Conservation (phyloP, 2,888 invertebrate genomes). For the Lithophane leautieri region DNA sequence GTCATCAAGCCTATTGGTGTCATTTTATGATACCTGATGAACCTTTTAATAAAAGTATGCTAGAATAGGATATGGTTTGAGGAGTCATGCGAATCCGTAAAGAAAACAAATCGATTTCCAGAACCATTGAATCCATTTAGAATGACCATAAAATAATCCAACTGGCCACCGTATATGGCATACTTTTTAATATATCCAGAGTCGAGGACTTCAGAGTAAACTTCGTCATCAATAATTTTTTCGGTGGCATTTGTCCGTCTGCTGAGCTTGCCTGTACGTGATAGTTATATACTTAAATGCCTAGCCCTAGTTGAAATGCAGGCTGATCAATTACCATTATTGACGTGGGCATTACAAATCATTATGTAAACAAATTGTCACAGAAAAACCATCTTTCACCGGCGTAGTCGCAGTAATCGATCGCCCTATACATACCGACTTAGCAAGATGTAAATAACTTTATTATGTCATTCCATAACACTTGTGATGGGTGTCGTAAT, state of each 20-base stretch:
- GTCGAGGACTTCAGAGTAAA: not conserved
- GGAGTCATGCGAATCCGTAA: not conserved
- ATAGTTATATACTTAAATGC: not conserved
- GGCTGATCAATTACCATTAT: slow-evolving; percentile 17
- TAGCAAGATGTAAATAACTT: slow-evolving; percentile 30
- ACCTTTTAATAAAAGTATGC: too few species aligned
- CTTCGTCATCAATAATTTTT: too few species aligned
- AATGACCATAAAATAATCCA: not conserved
- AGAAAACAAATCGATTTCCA: not conserved
- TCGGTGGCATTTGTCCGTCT: too few species aligned
- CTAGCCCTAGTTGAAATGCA: slow-evolving; percentile 18
- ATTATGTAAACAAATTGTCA: slow-evolving; percentile 36
- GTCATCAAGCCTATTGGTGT: not conserved
- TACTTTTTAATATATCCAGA: not conserved
- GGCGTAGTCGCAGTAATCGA: slow-evolving; percentile 29
- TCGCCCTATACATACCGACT: slow-evolving; percentile 25
- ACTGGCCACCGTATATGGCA: not conserved
- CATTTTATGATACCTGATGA: not conserved
- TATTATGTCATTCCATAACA: slow-evolving; percentile 44
- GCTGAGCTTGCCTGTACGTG: not conserved
- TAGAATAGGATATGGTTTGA: too few species aligned
- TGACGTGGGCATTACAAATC: slow-evolving; percentile 20
- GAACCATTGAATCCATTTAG: not conserved
- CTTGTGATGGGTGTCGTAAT: slow-evolving; percentile 20
- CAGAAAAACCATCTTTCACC: slow-evolving; percentile 27